phyloP scores from a whole-genome alignment of 2,797 vertebrate genomes.

The Glyptemys insculpta region DNA sequence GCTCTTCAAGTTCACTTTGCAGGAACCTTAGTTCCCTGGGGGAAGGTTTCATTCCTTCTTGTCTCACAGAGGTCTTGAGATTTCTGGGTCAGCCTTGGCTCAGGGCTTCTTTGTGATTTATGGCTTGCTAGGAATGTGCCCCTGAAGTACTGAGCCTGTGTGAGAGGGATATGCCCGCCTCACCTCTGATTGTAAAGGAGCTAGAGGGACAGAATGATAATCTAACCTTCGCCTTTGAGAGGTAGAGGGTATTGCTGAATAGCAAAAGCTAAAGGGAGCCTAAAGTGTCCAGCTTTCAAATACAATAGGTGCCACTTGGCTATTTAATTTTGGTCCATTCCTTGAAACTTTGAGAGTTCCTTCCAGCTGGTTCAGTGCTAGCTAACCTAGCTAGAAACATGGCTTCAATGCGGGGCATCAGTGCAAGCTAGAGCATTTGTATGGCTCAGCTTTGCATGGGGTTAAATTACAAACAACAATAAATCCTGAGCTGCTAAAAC shows the following conservation, averaged over 20 bases:
- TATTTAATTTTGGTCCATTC: background rate
- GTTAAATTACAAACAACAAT: background rate
- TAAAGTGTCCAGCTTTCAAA: background rate
- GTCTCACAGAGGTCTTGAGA: background rate
- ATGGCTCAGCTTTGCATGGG: background rate
- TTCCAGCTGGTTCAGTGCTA: background rate
- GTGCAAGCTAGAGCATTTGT: background rate
- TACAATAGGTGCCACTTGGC: background rate
- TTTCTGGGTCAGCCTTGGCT: background rate
- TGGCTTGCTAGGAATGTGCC: background rate
- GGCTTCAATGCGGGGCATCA: background rate
- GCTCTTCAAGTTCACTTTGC: too few relatives aligned
- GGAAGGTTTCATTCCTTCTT: background rate
- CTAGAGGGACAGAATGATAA: background rate
- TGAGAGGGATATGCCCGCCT: background rate
- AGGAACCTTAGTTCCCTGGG: too few relatives aligned
- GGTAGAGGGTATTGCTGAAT: background rate
- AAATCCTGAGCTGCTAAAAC: background rate
- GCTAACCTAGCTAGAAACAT: background rate
- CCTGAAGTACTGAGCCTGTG: background rate
- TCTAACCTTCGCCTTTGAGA: background rate
- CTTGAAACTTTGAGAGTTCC: background rate
- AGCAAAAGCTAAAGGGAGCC: background rate
- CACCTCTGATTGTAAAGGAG: background rate
- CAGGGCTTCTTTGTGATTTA: background rate